A percentile compares a stretch with the other conserved stretches of the same genome.
These are phyloP conservation scores for Brevimyrus niger DNA, from an alignment of 2,113 vertebrate species.

Conservation along the genomic window DNA sequence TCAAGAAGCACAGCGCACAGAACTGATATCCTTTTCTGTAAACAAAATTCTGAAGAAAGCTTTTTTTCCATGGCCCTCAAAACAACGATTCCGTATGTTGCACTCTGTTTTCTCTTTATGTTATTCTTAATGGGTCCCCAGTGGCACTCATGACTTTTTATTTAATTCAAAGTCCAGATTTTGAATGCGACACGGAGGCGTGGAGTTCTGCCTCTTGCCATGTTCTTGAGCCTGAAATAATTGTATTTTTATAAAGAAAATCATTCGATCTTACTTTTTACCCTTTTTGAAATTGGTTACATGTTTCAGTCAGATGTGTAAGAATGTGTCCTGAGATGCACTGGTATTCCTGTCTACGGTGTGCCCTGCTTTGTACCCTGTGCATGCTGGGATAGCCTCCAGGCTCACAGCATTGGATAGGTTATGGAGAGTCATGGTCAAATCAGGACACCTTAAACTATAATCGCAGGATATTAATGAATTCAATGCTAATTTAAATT, in stretches of 20 bases:
- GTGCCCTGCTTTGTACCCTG: not conserved
- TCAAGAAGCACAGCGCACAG: not conserved
- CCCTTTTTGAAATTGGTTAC: not conserved
- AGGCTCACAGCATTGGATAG: not conserved
- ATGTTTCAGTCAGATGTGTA: not conserved
- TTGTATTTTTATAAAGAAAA: not conserved
- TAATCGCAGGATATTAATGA: not conserved
- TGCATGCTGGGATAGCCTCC: not conserved
- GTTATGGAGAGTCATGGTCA: not conserved
- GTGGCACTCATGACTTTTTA: not conserved
- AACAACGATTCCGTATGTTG: not conserved
- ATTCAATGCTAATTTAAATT: not conserved
- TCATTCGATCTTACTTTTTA: not conserved
- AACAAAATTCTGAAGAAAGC: not conserved
- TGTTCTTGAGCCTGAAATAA: not conserved
- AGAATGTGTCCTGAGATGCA: not conserved
- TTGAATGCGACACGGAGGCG: not conserved
- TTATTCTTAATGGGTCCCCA: constrained; percentile 6
- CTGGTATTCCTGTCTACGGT: not conserved
- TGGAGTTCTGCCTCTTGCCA: not conserved
- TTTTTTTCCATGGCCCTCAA: not conserved
- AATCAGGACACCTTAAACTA: not conserved
- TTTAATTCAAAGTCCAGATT: constrained; percentile 4
- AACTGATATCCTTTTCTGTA: not conserved
- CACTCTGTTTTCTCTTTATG: not conserved